phyloP scores from a whole-genome alignment of 2,888 invertebrate genomes.

The Megalurothrips usitatus region DNA sequence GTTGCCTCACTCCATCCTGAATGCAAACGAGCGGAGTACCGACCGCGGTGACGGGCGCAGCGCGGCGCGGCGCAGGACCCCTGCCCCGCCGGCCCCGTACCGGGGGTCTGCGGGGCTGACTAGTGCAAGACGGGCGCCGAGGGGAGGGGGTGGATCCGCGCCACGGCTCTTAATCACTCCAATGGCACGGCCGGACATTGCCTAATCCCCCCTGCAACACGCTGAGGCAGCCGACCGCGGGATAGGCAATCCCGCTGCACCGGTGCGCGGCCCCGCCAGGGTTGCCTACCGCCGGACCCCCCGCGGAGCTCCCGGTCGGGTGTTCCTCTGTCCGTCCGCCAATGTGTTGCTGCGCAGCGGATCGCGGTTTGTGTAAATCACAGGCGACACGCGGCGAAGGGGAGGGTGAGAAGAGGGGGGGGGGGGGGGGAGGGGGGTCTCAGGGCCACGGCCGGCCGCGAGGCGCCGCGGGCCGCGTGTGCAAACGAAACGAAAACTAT shows the following conservation, averaged over 20 bases:
- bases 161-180: neutral
- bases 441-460: no score
- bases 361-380: no score
- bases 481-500: no score
- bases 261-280: neutral
- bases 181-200: neutral
- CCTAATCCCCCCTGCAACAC: neutral
- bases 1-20: neutral
- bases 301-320: neutral
- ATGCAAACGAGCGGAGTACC: neutral
- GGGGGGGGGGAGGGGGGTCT: no score
- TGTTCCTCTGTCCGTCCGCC: no score
- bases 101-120: neutral
- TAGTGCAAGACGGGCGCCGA: neutral
- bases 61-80: neutral
- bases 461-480: no score
- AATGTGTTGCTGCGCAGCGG: no score
- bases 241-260: neutral
- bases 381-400: no score
- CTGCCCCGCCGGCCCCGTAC: neutral
- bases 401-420: no score
- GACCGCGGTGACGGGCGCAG: neutral
- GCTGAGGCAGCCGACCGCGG: neutral
- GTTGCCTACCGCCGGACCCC: neutral
- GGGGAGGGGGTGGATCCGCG: neutral